phyloP scores from a whole-genome alignment of 2,797 vertebrate genomes.

The Peromyscus eremicus region DNA sequence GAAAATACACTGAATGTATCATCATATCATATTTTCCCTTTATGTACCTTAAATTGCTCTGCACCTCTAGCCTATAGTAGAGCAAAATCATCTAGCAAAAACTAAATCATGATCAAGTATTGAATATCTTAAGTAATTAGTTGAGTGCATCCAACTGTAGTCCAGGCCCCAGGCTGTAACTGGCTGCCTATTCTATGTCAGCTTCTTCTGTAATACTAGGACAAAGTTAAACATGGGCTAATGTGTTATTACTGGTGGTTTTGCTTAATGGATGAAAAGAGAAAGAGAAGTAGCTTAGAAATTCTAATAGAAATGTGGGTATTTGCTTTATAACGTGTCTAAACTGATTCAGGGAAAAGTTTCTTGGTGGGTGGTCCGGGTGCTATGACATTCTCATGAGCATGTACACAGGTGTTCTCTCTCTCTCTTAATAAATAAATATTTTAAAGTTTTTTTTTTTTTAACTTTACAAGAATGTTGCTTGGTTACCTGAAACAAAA shows the following conservation, averaged over 20 bases:
- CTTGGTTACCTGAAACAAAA: slow-evolving; percentile 61
- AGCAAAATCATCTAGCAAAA: neutral
- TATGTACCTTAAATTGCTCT: neutral
- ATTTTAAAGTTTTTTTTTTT: neutral
- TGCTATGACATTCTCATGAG: neutral
- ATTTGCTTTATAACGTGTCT: neutral
- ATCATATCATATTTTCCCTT: neutral
- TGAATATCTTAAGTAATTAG: neutral
- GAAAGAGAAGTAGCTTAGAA: slow-evolving; percentile 5
- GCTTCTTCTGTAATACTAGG: neutral
- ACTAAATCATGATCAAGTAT: neutral
- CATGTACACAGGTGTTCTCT: neutral
- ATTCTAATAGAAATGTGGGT: neutral
- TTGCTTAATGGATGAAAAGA: slow-evolving; percentile 39
- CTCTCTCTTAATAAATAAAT: neutral
- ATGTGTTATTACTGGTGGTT: neutral
- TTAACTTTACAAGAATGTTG: slow-evolving; percentile 11
- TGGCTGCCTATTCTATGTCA: neutral
- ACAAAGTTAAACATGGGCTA: neutral
- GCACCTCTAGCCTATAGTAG: neutral
- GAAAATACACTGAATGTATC: neutral
- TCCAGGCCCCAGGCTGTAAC: neutral
- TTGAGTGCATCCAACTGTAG: neutral
- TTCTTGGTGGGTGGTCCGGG: slow-evolving; percentile 17
- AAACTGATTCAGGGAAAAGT: slow-evolving; percentile 29